Percentiles rank a stretch among this genome's conserved stretches.
phyloP scores from a whole-genome alignment of 2,113 vertebrate genomes.

The Hipposideros armiger region DNA sequence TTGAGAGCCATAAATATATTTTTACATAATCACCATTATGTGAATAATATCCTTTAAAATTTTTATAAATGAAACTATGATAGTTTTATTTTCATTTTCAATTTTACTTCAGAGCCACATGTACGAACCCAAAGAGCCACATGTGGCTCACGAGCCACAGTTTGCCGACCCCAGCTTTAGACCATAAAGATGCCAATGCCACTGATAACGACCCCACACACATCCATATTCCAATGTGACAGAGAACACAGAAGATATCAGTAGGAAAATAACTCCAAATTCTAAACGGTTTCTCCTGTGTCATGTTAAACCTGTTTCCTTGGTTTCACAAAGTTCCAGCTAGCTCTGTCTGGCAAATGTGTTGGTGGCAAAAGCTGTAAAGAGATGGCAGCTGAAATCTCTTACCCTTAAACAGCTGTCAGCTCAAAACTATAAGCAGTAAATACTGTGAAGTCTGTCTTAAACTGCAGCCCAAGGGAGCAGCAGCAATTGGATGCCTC shows the following conservation, averaged over 20 bases:
- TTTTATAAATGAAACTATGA: too few relatives aligned
- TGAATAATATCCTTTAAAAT: too few relatives aligned
- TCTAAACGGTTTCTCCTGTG: background rate
- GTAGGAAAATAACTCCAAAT: background rate
- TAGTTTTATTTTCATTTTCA: too few relatives aligned
- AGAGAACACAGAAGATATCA: background rate
- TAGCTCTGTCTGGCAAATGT: background rate
- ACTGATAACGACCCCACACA: background rate
- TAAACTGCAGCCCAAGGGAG: constrained; percentile 43
- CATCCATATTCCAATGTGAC: background rate
- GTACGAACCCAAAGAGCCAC: too few relatives aligned
- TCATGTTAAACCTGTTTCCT: background rate
- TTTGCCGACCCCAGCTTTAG: too few relatives aligned
- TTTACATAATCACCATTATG: too few relatives aligned
- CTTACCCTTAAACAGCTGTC: constrained; percentile 68
- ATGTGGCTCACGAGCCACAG: too few relatives aligned
- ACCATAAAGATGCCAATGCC: background rate
- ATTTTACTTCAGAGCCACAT: too few relatives aligned
- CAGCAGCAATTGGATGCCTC: constrained; percentile 51
- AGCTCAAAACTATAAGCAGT: constrained; percentile 69
- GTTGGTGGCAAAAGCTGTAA: constrained; percentile 25
- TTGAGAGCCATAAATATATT: too few relatives aligned
- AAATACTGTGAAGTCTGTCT: constrained; percentile 58
- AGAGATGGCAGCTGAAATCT: constrained; percentile 53
- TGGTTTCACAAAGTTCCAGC: background rate